Percentiles rank a stretch among this genome's conserved stretches.
Conservation (phyloP, 2,113 vertebrate genomes). For the Pteronura brasiliensis region DNA sequence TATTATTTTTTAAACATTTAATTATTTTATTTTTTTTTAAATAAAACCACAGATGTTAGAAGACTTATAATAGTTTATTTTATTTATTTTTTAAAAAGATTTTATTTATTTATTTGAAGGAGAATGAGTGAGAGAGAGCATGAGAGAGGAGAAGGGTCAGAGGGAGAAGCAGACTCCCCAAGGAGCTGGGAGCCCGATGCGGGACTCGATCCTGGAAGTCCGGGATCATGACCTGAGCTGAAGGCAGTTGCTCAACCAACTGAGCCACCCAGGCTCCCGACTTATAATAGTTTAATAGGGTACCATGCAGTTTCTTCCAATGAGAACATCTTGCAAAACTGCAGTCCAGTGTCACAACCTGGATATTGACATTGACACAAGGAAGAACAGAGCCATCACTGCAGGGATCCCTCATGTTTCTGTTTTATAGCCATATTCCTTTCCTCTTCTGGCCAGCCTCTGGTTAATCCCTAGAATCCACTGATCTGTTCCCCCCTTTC, state of each 20-base stretch:
- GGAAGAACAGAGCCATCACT: neutral
- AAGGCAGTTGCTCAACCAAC: too few relatives aligned
- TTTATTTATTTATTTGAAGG: too few relatives aligned
- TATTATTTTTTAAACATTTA: too few relatives aligned
- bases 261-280: too few relatives aligned
- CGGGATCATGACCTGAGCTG: too few relatives aligned
- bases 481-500: neutral
- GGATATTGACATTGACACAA: neutral
- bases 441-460: neutral
- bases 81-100: too few relatives aligned
- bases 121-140: too few relatives aligned
- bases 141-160: too few relatives aligned
- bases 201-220: too few relatives aligned
- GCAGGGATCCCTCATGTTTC: neutral
- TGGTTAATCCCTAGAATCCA: neutral
- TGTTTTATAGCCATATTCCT: neutral
- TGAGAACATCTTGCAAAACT: neutral
- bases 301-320: neutral
- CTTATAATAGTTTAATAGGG: neutral
- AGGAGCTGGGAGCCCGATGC: too few relatives aligned
- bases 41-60: neutral
- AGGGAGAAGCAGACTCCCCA: too few relatives aligned
- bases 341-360: neutral
- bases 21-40: too few relatives aligned
- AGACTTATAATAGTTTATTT: neutral